Conservation (phyloP, 1,140 invertebrate genomes). For the Ceratitis capitata region DNA sequence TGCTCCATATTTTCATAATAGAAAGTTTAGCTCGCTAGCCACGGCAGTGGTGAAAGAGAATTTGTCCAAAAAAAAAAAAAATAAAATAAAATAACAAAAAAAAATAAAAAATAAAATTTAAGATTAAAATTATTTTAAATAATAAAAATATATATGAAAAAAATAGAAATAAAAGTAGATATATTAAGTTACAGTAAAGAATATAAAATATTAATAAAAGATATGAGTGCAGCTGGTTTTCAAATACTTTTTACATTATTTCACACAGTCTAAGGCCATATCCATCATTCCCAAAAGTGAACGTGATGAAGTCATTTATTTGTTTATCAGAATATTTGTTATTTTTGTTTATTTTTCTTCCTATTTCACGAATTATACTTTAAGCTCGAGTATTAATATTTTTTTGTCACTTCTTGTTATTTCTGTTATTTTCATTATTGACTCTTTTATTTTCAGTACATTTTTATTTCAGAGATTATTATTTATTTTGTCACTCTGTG, state of each 20-base stretch:
- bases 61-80: not conserved
- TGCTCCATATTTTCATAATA: not conserved
- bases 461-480: not conserved
- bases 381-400: no score
- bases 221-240: not conserved
- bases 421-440: not conserved
- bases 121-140: no score
- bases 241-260: not conserved
- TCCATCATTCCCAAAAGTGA: not conserved
- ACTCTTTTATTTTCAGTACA: not conserved
- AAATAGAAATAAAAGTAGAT: no score
- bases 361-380: not conserved
- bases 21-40: not conserved
- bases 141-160: no score
- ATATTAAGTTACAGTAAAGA: no score
- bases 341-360: not conserved
- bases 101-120: no score
- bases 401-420: no score
- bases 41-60: not conserved
- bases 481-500: not conserved
- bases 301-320: conserved; percentile 11
- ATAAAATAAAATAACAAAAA: no score
- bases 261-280: not conserved
- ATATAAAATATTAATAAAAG: no score
- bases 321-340: not conserved